Evolutionary conservation across 2,888 invertebrate species (phyloP), one percentile per base, ranked within the genome.

Genomic region (Meandrusa payeni): DNA sequence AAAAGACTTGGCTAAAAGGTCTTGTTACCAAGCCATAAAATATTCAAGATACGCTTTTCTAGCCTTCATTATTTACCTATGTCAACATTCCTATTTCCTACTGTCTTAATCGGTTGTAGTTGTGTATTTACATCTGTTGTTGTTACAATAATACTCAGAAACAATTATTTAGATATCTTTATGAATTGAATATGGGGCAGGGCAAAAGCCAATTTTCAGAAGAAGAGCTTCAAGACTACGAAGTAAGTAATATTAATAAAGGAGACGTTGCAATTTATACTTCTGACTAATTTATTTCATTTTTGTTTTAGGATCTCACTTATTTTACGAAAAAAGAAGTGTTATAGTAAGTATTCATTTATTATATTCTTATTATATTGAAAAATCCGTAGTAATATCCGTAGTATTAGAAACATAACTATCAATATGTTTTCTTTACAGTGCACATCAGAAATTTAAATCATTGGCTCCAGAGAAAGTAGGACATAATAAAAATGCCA

Each of bases 281-380:
- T n/a, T n/a, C n/a, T 41, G 42, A 42, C 31, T 48, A 32, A 34
- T 41, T 13, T 1, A 3, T 9, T 9, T 20, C 5, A 10, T 5
- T 11, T 55, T 47, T 52, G 48, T 89, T 90, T 33, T 80, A 96
- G 95, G 97, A 97, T 81, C 90, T 97, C 51, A 97, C 97, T 9
- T 97, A 96, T 79, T 97, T 97, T 72, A 95, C 95, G 0, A 95
- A 95, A 68, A 96, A 96, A 64, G 97, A 97, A 90, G 96, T 97
- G 32, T 80, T 97, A 48, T 93, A 93, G 96, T 96, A 88, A 93
- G 94, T 92, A 61, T 43, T 2, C 23, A 12, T 20, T 6, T 11
- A 28, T 23, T 20, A 20, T 29, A 22, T 19, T 4, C 23, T n/a
- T 15, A 22, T 15, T 19, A 28, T 10, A 31, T 46, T 15, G 15